These are phyloP conservation scores for Ophioninae sp. DNA, from an alignment of 2,888 invertebrate genomes.

Conservation along the genomic window DNA sequence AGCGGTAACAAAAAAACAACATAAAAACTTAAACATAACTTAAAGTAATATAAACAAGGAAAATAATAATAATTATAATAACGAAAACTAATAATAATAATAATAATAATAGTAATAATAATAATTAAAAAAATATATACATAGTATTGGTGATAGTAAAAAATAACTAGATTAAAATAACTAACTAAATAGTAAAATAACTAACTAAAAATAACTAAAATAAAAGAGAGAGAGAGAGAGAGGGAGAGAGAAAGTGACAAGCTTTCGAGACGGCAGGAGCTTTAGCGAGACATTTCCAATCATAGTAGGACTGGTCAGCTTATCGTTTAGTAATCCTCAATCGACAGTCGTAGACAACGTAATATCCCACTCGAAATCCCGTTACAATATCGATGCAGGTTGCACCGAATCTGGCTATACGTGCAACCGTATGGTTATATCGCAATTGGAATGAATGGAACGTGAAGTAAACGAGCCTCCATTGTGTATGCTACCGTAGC, in stretches of 20 bases:
- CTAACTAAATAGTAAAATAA: too few relatives aligned
- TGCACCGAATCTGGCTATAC: slow-evolving; percentile 36
- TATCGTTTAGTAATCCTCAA: slow-evolving; percentile 68
- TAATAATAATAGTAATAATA: too few relatives aligned
- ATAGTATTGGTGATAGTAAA: too few relatives aligned
- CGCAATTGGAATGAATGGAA: slow-evolving; percentile 5
- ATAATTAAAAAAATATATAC: too few relatives aligned
- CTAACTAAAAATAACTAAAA: too few relatives aligned
- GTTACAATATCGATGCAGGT: slow-evolving; percentile 63
- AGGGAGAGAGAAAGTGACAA: slow-evolving; percentile 50
- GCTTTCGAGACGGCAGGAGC: slow-evolving; percentile 53
- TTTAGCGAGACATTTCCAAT: slow-evolving; percentile 69
- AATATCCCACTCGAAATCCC: slow-evolving; percentile 65
- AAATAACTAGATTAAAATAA: too few relatives aligned
- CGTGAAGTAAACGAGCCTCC: slow-evolving; percentile 16
- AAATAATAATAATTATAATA: too few relatives aligned
- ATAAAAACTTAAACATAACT: too few relatives aligned
- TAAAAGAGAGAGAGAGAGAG: slow-evolving; percentile 6
- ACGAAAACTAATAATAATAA: too few relatives aligned
- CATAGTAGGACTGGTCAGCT: slow-evolving; percentile 66
- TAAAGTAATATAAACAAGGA: too few relatives aligned
- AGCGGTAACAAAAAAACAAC: too few relatives aligned
- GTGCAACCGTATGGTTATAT: slow-evolving; percentile 21
- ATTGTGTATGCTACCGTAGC: not conserved
- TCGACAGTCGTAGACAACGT: slow-evolving; percentile 66